A percentile compares a stretch with the other conserved stretches of the same genome.
Evolutionary conservation across 2,888 invertebrate genomes (phyloP).

Genomic region (Orthonychiurus folsomi): DNA sequence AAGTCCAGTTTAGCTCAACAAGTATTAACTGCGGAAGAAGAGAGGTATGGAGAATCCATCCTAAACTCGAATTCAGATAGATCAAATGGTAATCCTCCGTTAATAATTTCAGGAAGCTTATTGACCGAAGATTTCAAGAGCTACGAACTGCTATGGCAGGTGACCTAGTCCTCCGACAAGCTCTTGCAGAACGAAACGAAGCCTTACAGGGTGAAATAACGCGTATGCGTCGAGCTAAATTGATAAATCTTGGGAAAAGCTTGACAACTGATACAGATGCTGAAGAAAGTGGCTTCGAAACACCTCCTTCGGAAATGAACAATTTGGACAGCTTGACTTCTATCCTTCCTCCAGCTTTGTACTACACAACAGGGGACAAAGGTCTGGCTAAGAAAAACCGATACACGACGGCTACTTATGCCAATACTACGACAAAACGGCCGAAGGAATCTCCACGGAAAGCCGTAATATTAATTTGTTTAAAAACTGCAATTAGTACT

Average conservation of each 20-base stretch:
- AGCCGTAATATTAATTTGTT: too few species aligned
- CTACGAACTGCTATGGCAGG: conserved; percentile 29
- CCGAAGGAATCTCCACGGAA: too few species aligned
- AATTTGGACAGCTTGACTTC: conserved; percentile 15
- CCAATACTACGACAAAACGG: too few species aligned
- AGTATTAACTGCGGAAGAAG: conserved; percentile 32
- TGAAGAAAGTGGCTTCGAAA: conserved; percentile 8
- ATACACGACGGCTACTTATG: conserved; percentile 14
- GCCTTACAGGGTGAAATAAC: conserved; percentile 30
- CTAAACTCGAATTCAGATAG: neutral
- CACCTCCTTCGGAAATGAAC: conserved; percentile 19
- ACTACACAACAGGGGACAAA: conserved; percentile 6
- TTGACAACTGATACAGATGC: conserved; percentile 3
- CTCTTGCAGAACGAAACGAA: conserved; percentile 34
- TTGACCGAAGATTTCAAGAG: conserved; percentile 33
- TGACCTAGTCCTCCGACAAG: conserved; percentile 27
- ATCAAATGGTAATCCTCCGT: conserved; percentile 3
- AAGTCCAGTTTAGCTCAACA: conserved; percentile 27
- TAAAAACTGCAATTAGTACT: too few species aligned
- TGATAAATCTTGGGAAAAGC: conserved; percentile 14
- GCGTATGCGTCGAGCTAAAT: conserved; percentile 25
- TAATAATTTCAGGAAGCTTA: conserved; percentile 25
- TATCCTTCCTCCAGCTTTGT: conserved; percentile 8
- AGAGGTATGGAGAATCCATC: conserved; percentile 24
- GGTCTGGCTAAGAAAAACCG: conserved; percentile 16